phyloP scores from a whole-genome alignment of 1,140 invertebrate species.

The Harpegnathos saltator region DNA sequence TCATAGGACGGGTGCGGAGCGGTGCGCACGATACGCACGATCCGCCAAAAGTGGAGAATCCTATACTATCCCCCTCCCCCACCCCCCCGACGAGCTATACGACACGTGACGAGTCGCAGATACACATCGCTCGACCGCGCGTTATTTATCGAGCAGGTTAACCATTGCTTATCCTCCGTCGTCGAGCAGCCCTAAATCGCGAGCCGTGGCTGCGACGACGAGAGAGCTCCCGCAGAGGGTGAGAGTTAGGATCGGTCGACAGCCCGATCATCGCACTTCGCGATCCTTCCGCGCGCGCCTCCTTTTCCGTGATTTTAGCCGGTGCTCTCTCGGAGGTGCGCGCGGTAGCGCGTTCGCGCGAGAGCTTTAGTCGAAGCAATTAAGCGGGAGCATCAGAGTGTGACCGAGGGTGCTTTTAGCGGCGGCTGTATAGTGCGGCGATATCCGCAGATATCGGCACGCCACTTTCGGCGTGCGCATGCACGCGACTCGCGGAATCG shows the following conservation, averaged over 20 bases:
- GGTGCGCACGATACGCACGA: background rate
- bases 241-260: no score
- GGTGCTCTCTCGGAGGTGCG: conserved; percentile 14
- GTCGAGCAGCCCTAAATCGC: no score
- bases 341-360: background rate
- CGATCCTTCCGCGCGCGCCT: background rate
- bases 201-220: no score
- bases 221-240: no score
- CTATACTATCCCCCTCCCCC: background rate
- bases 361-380: conserved; percentile 54
- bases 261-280: no score
- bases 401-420: conserved; percentile 66
- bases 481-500: conserved; percentile 48
- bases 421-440: conserved; percentile 16
- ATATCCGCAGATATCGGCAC: conserved; percentile 61
- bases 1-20: conserved; percentile 50
- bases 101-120: background rate
- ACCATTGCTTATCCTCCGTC: no score
- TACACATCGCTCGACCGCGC: background rate
- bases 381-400: conserved; percentile 60
- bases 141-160: background rate
- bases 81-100: background rate
- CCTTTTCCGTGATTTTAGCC: conserved; percentile 42
- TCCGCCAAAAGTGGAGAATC: conserved; percentile 5
- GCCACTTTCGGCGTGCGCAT: conserved; percentile 55